These are phyloP conservation scores for Hyphantria cunea DNA, from an alignment of 1,140 invertebrate species.

Conservation along the genomic window DNA sequence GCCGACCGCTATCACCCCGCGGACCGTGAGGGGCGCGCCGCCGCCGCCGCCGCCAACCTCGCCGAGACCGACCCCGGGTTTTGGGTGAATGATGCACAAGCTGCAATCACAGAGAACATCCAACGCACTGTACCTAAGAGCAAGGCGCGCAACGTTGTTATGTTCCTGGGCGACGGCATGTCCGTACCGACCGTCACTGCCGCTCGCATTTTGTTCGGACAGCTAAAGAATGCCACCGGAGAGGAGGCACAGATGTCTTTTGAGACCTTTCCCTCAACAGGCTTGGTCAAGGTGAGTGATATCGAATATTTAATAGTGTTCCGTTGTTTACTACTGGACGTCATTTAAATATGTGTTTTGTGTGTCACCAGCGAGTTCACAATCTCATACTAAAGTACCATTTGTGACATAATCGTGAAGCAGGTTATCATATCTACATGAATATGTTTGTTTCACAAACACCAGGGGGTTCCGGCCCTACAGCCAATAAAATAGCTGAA, in stretches of 20 bases:
- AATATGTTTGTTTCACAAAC: too few relatives aligned
- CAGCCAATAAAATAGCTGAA: too few relatives aligned
- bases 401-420: too few relatives aligned
- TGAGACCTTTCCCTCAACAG: conserved; percentile 88
- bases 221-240: conserved; percentile 78
- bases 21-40: not conserved
- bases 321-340: too few relatives aligned
- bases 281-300: conserved; percentile 85
- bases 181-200: conserved; percentile 87
- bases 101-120: conserved; percentile 31
- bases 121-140: conserved; percentile 23
- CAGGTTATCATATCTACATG: too few relatives aligned
- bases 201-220: conserved; percentile 85
- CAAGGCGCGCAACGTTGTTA: conserved; percentile 86
- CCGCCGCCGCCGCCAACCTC: not conserved
- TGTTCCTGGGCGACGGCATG: conserved; percentile 91
- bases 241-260: conserved; percentile 87
- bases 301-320: too few relatives aligned
- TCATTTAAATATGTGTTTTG: too few relatives aligned
- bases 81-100: conserved; percentile 49
- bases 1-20: conserved; percentile 46
- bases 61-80: conserved; percentile 34
- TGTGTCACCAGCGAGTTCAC: too few relatives aligned
- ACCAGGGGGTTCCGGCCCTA: too few relatives aligned
- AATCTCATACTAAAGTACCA: too few relatives aligned